A percentile compares a stretch with the other conserved stretches of the same genome.
Evolutionary conservation across 1,140 invertebrate species (phyloP).

Genomic region (Papilio xuthus): DNA sequence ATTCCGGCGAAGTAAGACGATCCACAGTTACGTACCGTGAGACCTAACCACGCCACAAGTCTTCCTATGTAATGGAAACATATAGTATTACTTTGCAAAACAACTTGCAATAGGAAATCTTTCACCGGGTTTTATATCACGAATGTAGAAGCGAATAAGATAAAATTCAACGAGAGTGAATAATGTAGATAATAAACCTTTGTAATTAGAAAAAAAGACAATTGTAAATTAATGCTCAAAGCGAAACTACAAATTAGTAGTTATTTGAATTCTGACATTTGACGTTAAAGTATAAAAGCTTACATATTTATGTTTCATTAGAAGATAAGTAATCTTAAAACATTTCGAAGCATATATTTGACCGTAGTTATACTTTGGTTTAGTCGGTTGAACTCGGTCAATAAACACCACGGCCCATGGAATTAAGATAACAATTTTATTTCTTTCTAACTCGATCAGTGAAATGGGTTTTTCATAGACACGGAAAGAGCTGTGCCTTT

Average conservation of each 20-base stretch:
- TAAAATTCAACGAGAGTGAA: neutral
- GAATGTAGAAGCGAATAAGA: neutral
- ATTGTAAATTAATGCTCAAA: neutral
- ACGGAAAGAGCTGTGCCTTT: constrained; percentile 1
- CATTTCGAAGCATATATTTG: constrained; percentile 32
- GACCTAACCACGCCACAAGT: constrained; percentile 37
- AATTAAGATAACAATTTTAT: constrained; percentile 75
- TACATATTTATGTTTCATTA: constrained; percentile 32
- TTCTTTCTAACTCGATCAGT: constrained; percentile 64
- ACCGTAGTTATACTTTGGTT: constrained; percentile 49
- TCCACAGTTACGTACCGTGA: constrained; percentile 47
- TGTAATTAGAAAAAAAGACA: neutral
- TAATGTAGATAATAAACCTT: neutral
- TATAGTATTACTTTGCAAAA: constrained; percentile 38
- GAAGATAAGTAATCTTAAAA: constrained; percentile 43
- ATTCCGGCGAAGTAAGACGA: constrained; percentile 57
- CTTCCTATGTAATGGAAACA: constrained; percentile 24
- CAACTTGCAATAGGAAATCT: constrained; percentile 22
- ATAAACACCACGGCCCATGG: constrained; percentile 56
- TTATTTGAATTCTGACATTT: neutral
- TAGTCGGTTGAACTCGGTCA: constrained; percentile 59
- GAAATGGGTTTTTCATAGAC: constrained; percentile 51
- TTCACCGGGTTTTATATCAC: constrained; percentile 21
- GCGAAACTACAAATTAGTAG: no score
- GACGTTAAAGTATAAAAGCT: neutral